Evolutionary conservation across 64 coral and sea anemone species (phyloP), one percentile per base, ranked within the genome.

Genomic region (Dendronephthya gigantea): DNA sequence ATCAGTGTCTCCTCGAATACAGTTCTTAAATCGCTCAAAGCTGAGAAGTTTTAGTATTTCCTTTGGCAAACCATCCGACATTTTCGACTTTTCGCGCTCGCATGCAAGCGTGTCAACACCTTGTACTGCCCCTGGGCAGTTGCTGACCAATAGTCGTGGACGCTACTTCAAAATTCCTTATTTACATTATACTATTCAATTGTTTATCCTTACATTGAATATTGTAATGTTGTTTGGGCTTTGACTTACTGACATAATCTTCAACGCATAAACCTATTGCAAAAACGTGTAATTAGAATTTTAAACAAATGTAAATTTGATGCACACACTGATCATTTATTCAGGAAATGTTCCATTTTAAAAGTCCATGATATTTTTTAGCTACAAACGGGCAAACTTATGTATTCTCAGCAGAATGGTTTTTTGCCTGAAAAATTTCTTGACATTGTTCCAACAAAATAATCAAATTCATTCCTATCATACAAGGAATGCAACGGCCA

Each of bases 151-250:
- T n/a, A n/a, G n/a, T n/a, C n/a, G n/a, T n/a, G n/a, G n/a, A n/a
- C n/a, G n/a, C n/a, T n/a, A n/a, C n/a, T 50, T 16, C 48, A 9
- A 50, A 50, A 50, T 16, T 50, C 48, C 7, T 50, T 50, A 50
- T 16, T 7, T 16, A 50, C 48, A 50, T 50, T 70, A 70, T 70
- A 70, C 23, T 31, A 9, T 31, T 25, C 66, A 31, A 7, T 90
- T 50, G 27, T 90, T 11, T 85, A 79, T 14, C 68, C 83, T 37
- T 90, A 90, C 43, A 38, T 39, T n/a, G 45, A 85, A 48, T 85
- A 55, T 29, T 65, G 83, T 28, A 79, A 39, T 52, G 36, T 86
- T 62, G 40, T 85, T 43, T 85, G 72, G 70, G 86, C 69, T 50
- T 76, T 30, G 49, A 82, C 86, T 16, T 88, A 56, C 40, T 9